Percentiles rank a stretch among this genome's conserved stretches.
These are phyloP conservation scores for Pagrus major DNA, from an alignment of 2,113 vertebrate genomes.

Conservation along the genomic window DNA sequence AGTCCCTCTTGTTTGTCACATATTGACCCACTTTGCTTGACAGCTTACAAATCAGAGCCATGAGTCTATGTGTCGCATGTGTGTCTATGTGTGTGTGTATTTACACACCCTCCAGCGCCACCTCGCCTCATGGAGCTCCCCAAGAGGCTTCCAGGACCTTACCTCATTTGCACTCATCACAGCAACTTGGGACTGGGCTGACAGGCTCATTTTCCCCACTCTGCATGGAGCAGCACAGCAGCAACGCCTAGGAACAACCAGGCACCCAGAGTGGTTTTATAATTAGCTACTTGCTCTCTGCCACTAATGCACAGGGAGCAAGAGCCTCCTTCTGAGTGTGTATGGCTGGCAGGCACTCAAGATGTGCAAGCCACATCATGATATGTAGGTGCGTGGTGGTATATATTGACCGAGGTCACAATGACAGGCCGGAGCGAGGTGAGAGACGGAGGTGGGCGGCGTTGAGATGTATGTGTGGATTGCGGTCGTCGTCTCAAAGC, in stretches of 20 bases:
- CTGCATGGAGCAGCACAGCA: slow-evolving; percentile 75
- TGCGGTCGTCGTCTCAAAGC: slow-evolving; percentile 58
- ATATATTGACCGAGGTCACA: slow-evolving; percentile 42
- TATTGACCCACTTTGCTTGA: slow-evolving; percentile 79
- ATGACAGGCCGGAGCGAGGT: slow-evolving; percentile 38
- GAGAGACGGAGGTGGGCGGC: slow-evolving; percentile 36
- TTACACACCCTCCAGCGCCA: slow-evolving; percentile 66
- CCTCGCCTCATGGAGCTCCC: slow-evolving; percentile 59
- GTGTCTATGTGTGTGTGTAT: slow-evolving; percentile 45
- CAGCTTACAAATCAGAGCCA: slow-evolving; percentile 69
- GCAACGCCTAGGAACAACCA: slow-evolving; percentile 63
- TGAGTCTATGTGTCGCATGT: slow-evolving; percentile 42
- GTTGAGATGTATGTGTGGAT: slow-evolving; percentile 37
- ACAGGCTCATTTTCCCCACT: slow-evolving; percentile 83
- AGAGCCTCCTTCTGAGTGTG: slow-evolving; percentile 46
- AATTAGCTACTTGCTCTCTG: slow-evolving; percentile 83
- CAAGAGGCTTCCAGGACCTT: slow-evolving; percentile 71
- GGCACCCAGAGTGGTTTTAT: slow-evolving; percentile 78
- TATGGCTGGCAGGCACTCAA: slow-evolving; percentile 44
- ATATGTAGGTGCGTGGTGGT: slow-evolving; percentile 55
- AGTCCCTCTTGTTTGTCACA: slow-evolving; percentile 75
- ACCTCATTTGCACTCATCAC: slow-evolving; percentile 85
- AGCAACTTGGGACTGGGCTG: slow-evolving; percentile 74
- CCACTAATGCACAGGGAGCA: slow-evolving; percentile 64
- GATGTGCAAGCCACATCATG: slow-evolving; percentile 45